Conservation (phyloP, 1,140 invertebrate species). For the Trichomalopsis sarcophagae region DNA sequence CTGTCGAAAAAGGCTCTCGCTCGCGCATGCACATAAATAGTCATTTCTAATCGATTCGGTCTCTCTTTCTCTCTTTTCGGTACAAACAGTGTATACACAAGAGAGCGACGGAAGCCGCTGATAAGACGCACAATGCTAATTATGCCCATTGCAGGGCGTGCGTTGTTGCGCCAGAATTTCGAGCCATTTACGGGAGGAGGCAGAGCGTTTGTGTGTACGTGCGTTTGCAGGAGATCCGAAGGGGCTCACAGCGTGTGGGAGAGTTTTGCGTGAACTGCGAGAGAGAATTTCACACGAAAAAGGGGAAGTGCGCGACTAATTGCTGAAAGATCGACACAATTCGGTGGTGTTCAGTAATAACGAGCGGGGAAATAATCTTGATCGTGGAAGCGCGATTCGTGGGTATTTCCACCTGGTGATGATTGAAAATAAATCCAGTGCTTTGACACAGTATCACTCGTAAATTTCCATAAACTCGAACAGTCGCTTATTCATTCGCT, state of each 20-base stretch:
- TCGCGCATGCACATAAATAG: not conserved
- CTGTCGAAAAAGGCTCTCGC: not conserved
- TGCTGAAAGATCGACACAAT: not conserved
- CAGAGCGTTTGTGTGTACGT: not conserved
- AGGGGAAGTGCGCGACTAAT: not conserved
- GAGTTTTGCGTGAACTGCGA: not conserved
- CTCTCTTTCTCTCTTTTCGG: not conserved
- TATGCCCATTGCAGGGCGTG: constrained; percentile 61
- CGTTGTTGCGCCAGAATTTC: constrained; percentile 4
- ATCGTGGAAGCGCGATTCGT: not conserved
- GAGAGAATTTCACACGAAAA: not conserved
- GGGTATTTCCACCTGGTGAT: not conserved
- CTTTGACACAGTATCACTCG: not conserved
- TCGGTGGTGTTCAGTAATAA: not conserved
- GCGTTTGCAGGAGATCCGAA: not conserved
- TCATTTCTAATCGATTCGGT: constrained; percentile 22
- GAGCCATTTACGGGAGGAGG: not conserved
- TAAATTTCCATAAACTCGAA: not conserved
- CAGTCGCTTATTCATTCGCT: not conserved
- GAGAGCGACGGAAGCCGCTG: not conserved
- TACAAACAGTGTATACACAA: not conserved
- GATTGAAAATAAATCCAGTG: not conserved
- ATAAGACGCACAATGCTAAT: constrained; percentile 60
- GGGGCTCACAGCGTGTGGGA: not conserved
- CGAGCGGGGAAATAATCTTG: not conserved